Evolutionary conservation across 2,888 invertebrate genomes (phyloP).

Genomic region (Dinocampus coccinellae): DNA sequence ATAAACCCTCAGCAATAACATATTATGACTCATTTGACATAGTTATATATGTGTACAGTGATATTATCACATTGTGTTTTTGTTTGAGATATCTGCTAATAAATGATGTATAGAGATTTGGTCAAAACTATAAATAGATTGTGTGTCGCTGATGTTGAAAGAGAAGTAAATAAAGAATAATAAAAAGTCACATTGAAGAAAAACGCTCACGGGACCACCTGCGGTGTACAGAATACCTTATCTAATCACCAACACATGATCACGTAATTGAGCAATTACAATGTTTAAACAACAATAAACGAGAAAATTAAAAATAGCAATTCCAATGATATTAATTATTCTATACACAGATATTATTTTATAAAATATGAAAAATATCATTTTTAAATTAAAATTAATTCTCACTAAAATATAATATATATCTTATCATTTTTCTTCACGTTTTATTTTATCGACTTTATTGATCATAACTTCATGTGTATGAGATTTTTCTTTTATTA

Average conservation of each 20-base stretch:
- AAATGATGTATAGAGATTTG: not conserved
- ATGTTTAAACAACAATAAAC: not conserved
- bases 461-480: not conserved
- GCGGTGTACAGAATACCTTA: conserved; percentile 26
- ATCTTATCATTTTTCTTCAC: no score
- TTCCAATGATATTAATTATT: no score
- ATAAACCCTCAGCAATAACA: not conserved
- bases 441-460: no score
- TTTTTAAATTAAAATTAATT: no score
- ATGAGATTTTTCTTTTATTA: not conserved
- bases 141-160: not conserved
- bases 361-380: no score
- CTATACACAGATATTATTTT: no score
- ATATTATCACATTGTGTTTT: not conserved
- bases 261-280: not conserved
- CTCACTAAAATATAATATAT: no score
- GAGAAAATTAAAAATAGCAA: not conserved
- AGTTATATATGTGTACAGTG: not conserved
- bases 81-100: not conserved
- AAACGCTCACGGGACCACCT: conserved; percentile 3
- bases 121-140: not conserved
- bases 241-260: conserved; percentile 29
- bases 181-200: not conserved
- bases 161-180: not conserved
- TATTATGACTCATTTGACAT: not conserved